A percentile compares a stretch with the other conserved stretches of the same genome.
phyloP scores from a whole-genome alignment of 2,797 vertebrate genomes.

The Clamator glandarius region DNA sequence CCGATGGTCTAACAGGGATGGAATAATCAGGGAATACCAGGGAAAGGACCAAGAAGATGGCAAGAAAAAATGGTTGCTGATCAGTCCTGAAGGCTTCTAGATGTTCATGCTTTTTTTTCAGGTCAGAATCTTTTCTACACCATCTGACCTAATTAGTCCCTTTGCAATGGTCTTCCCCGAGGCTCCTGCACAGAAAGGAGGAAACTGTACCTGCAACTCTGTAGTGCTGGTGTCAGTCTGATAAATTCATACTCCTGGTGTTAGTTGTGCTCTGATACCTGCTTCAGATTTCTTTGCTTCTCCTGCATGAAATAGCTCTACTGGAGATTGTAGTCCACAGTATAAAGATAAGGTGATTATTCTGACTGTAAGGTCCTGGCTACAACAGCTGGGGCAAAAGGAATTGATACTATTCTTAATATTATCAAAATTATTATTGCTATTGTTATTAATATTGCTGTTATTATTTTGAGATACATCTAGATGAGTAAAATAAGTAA shows the following conservation, averaged over 20 bases:
- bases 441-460: neutral
- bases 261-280: neutral
- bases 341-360: neutral
- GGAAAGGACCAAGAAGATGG: neutral
- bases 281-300: neutral
- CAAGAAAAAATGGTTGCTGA: neutral
- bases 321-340: neutral
- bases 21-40: neutral
- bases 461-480: neutral
- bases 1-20: neutral
- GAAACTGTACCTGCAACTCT: neutral
- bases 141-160: neutral
- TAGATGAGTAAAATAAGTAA: neutral
- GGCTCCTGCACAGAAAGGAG: neutral
- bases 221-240: too few species aligned
- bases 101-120: neutral
- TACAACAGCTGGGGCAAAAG: neutral
- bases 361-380: neutral
- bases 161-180: neutral
- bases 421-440: too few species aligned
- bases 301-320: neutral
- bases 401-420: neutral
- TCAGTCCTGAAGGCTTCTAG: neutral
- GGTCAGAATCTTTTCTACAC: neutral
- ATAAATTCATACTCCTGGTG: neutral